Base-by-base conservation (phyloP, 2,797 vertebrate genomes). In the Triplophysa yarkandensis region DNA sequence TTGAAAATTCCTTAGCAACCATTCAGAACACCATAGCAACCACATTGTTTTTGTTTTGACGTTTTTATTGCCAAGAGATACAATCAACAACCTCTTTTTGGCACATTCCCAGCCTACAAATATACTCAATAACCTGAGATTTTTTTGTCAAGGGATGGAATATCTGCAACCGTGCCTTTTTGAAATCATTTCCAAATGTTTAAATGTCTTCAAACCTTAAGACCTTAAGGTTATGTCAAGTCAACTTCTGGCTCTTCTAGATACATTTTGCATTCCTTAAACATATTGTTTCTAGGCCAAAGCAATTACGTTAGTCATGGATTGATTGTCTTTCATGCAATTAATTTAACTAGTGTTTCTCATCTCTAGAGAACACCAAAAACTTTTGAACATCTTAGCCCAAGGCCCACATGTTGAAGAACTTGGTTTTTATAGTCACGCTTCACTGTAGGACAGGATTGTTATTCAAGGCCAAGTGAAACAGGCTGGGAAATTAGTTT, bases 361-460 rank as follows among this genome's bases (percentile, higher is more conserved):
- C 23, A 46, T 72, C 34, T 72, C 6, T 23, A 23, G 14, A 55
- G 36, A 73, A 73, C 34, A 30, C 21, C 48, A 32, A 48, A 41
- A 23, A 4, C 10, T 43, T 43, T 71, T 50, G 43, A 71, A 62
- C 44, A 58, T 28, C 41, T 44, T 50, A 48, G 54, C 66, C 55
- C 48, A 50, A 68, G 48, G 61, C n/a, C 13, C 71, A 55, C 71
- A 65, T 30, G 21, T 55, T 55, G 34, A 69, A 63, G 14, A 54
- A 76, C 39, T 32, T 41, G 25, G 30, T 62, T 58, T 57, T 48
- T 71, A 36, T 65, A 58, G 68, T 77, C 60, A 71, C 16, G 60
- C 62, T 46, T 57, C 39, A 46, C 50, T 71, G 30, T 77, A 71
- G 61, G 52, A 77, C 48, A 36, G 32, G 23, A n/a, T 21, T 44